phyloP scores from a whole-genome alignment of 2,113 vertebrate species.

The Rhombomys opimus region DNA sequence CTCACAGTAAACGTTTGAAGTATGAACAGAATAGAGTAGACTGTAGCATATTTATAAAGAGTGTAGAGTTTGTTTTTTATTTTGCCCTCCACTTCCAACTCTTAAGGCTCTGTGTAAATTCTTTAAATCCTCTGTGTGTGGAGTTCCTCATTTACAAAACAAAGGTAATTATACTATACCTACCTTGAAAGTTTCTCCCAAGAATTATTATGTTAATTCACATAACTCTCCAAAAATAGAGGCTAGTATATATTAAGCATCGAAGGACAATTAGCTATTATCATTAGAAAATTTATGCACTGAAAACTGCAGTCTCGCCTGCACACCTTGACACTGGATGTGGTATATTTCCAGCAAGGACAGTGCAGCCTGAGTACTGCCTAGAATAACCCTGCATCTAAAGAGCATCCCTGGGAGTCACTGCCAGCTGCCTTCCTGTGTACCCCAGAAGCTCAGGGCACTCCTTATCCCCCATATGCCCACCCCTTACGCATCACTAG shows the following conservation, averaged over 20 bases:
- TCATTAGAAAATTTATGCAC: slow-evolving; percentile 28
- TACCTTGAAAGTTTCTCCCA: slow-evolving; percentile 10
- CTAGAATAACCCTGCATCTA: neutral
- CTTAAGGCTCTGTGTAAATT: neutral
- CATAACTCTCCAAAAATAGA: neutral
- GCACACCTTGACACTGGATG: neutral
- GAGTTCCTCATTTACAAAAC: slow-evolving; percentile 55
- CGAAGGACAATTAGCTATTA: neutral
- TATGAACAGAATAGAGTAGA: neutral
- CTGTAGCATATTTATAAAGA: neutral
- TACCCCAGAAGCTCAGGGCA: neutral
- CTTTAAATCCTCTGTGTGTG: neutral
- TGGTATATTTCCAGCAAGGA: neutral
- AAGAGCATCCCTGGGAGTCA: neutral
- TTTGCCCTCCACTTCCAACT: neutral
- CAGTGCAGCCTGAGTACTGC: neutral
- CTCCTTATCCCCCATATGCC: no score
- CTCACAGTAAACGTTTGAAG: neutral
- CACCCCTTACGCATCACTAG: neutral
- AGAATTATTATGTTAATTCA: slow-evolving; percentile 38
- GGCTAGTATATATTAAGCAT: neutral
- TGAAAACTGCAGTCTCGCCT: neutral
- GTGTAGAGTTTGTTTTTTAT: neutral
- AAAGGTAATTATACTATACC: slow-evolving; percentile 44
- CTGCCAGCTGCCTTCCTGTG: neutral